These are phyloP conservation scores for Notolepis coatsorum DNA, from an alignment of 2,797 vertebrate species.

Conservation along the genomic window DNA sequence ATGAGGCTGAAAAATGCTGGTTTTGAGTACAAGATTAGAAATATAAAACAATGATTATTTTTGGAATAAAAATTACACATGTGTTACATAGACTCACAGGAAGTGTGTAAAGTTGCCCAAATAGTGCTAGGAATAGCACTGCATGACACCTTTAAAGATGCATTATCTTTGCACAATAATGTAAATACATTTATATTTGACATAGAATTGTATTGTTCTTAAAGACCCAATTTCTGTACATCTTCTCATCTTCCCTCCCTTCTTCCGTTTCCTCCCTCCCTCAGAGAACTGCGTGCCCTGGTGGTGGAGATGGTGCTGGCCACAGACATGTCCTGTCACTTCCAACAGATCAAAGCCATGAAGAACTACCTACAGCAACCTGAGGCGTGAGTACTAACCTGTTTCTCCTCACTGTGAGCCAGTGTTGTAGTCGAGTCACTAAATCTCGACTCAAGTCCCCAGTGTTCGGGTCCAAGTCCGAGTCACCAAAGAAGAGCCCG, in stretches of 20 bases:
- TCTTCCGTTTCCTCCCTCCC: not conserved
- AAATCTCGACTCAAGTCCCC: too few species aligned
- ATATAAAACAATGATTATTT: too few species aligned
- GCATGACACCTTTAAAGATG: not conserved
- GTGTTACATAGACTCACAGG: too few species aligned
- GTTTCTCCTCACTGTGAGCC: not conserved
- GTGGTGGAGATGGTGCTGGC: slow-evolving; percentile 99
- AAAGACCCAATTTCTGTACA: not conserved
- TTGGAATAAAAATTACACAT: too few species aligned
- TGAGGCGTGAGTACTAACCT: slow-evolving; percentile 86
- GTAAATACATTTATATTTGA: not conserved
- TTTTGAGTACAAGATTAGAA: too few species aligned
- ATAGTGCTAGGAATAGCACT: too few species aligned
- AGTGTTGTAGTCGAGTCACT: not conserved
- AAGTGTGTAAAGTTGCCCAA: too few species aligned
- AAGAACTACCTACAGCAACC: slow-evolving; percentile 92
- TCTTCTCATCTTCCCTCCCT: not conserved
- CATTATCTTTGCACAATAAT: not conserved
- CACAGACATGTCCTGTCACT: slow-evolving; percentile 98
- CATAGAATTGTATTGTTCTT: not conserved
- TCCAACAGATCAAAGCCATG: slow-evolving; percentile 98
- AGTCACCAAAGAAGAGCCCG: too few species aligned
- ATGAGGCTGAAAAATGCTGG: too few species aligned
- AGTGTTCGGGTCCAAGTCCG: too few species aligned
- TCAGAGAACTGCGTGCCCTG: slow-evolving; percentile 90